Evolutionary conservation across 2,888 invertebrate genomes (phyloP).

Genomic region (Heliothis peltigera): DNA sequence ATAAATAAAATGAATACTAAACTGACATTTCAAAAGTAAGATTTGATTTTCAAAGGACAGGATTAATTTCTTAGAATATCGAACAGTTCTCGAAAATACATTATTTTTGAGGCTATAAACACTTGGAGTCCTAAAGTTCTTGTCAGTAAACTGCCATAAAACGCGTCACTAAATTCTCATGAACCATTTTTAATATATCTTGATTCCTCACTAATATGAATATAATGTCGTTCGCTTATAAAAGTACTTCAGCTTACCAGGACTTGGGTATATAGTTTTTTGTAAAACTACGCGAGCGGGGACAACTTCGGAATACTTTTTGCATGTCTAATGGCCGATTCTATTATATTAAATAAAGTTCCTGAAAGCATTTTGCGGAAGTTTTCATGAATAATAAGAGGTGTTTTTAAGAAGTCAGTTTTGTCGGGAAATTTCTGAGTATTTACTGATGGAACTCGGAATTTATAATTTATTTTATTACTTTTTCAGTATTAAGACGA

Average conservation of each 20-base stretch:
- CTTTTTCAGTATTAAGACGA: not conserved
- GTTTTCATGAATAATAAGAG: conserved; percentile 47
- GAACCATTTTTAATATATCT: conserved; percentile 41
- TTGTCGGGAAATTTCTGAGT: conserved; percentile 8
- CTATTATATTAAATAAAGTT: conserved; percentile 58
- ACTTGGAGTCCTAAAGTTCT: conserved; percentile 9
- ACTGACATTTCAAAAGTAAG: too few species aligned
- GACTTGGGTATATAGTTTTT: conserved; percentile 45
- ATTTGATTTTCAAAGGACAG: too few species aligned
- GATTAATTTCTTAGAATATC: not conserved
- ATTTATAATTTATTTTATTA: not conserved
- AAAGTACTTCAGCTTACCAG: conserved; percentile 50
- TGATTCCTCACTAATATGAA: conserved; percentile 32
- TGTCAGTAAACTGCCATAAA: not conserved
- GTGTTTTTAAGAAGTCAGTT: conserved; percentile 42
- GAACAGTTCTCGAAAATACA: too few species aligned
- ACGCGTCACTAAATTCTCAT: conserved; percentile 32
- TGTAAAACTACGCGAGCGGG: conserved; percentile 33
- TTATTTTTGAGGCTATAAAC: not conserved
- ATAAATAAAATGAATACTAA: too few species aligned
- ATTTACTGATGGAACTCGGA: conserved; percentile 2
- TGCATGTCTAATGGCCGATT: conserved; percentile 58
- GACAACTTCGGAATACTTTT: conserved; percentile 53
- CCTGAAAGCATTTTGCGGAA: conserved; percentile 52
- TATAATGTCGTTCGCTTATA: conserved; percentile 39